phyloP scores from a whole-genome alignment of 2,797 vertebrate species.

The Phoeniculus purpureus region DNA sequence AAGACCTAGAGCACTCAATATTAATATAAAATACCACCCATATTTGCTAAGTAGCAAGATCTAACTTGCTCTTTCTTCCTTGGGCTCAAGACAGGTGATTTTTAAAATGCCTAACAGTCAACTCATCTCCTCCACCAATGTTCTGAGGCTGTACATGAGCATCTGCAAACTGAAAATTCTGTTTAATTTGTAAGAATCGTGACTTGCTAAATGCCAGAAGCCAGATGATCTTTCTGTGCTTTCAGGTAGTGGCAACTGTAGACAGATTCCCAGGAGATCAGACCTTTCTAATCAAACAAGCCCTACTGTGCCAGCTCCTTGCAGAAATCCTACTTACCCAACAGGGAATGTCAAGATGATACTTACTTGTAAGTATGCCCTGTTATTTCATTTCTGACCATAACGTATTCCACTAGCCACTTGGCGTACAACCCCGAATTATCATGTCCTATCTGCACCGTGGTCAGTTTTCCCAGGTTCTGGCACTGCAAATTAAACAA shows the following conservation, averaged over 20 bases:
- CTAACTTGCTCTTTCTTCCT: background rate
- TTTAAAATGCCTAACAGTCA: background rate
- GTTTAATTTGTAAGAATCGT: background rate
- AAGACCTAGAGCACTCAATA: background rate
- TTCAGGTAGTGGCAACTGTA: background rate
- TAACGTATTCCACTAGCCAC: slow-evolving; percentile 96
- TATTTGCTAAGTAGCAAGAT: background rate
- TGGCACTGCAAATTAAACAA: slow-evolving; percentile 86
- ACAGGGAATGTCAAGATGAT: slow-evolving; percentile 25
- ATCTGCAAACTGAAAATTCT: slow-evolving; percentile 14
- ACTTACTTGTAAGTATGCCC: slow-evolving; percentile 98
- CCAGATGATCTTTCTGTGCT: background rate
- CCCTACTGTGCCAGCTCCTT: background rate
- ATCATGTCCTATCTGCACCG: slow-evolving; percentile 98
- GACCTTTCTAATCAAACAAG: slow-evolving; percentile 39
- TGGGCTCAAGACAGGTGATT: background rate
- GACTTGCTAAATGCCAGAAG: slow-evolving; percentile 38
- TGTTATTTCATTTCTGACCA: slow-evolving; percentile 98
- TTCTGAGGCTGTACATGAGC: background rate
- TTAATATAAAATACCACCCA: background rate
- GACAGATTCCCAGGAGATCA: background rate
- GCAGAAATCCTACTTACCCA: slow-evolving; percentile 56
- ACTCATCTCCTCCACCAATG: background rate
- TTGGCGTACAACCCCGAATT: slow-evolving; percentile 97
- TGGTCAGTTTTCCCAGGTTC: slow-evolving; percentile 98